Evolutionary conservation across 2,113 vertebrate genomes (phyloP).

Genomic region (Phoenicopterus ruber): DNA sequence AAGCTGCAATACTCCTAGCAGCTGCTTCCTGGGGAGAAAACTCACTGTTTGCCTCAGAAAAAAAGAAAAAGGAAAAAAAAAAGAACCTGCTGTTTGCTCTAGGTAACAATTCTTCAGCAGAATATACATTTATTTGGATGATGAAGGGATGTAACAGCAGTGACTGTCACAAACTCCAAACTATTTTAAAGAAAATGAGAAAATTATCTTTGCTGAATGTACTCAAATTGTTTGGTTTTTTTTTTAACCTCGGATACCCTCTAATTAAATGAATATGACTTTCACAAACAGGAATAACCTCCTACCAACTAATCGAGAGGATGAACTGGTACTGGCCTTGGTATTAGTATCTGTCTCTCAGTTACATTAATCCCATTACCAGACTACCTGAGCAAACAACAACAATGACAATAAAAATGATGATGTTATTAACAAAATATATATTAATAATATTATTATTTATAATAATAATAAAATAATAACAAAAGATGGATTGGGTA

Average conservation of each 20-base stretch:
- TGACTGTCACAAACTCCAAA: background rate
- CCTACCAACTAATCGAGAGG: background rate
- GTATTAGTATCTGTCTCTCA: background rate
- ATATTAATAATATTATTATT: no score
- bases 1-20: background rate
- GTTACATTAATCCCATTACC: background rate
- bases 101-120: background rate
- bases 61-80: background rate
- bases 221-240: background rate
- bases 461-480: no score
- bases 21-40: background rate
- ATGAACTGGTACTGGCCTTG: background rate
- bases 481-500: background rate
- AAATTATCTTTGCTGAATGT: background rate
- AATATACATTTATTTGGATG: background rate
- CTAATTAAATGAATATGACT: background rate
- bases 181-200: background rate
- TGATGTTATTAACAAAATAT: no score
- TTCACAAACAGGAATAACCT: background rate
- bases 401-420: background rate
- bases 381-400: background rate
- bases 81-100: background rate
- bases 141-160: background rate
- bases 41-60: background rate
- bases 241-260: background rate